Conservation (phyloP, 2,888 invertebrate species). For the Troglohyphantes excavatus region DNA sequence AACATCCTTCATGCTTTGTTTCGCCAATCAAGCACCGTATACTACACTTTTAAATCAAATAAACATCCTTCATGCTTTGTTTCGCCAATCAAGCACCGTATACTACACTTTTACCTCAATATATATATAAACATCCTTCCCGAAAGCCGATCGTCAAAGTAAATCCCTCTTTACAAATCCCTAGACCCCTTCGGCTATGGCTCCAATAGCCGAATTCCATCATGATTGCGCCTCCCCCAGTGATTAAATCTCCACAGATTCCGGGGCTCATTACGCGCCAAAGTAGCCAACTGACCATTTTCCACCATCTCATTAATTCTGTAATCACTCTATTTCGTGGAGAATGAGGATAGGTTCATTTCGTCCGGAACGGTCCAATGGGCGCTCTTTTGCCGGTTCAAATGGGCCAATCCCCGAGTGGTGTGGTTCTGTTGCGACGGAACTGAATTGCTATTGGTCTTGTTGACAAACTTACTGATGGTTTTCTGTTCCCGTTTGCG, state of each 20-base stretch:
- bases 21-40: too few species aligned
- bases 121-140: neutral
- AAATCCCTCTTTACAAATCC: neutral
- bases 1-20: too few species aligned
- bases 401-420: neutral
- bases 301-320: conserved; percentile 13
- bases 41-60: too few species aligned
- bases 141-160: neutral
- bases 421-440: neutral
- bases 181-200: neutral
- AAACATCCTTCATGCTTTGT: too few species aligned
- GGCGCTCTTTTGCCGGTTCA: neutral
- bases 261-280: neutral
- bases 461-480: neutral
- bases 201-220: neutral
- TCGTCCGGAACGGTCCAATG: neutral
- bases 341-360: neutral
- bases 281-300: conserved; percentile 22
- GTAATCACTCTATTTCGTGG: conserved; percentile 11
- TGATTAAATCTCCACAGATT: conserved; percentile 6
- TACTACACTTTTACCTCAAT: too few species aligned
- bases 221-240: neutral
- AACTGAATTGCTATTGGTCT: neutral
- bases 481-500: neutral
- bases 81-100: too few species aligned